Evolutionary conservation across 1,140 invertebrate genomes (phyloP).

Genomic region (Acromyrmex charruanus): DNA sequence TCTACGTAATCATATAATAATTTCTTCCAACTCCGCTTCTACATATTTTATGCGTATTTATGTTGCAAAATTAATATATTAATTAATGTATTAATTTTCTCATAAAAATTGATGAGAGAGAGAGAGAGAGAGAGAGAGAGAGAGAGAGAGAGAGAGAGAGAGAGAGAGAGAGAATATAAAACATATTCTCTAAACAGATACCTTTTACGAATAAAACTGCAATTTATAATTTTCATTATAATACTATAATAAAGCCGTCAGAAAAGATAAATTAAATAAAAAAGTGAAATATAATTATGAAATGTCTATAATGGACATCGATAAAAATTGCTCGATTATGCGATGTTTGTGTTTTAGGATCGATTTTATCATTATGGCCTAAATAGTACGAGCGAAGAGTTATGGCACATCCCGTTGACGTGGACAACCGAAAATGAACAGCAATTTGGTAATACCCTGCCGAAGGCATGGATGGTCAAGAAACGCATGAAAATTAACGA

Average conservation of each 20-base stretch:
- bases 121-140: neutral
- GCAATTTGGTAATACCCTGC: conserved; percentile 56
- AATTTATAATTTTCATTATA: conserved; percentile 19
- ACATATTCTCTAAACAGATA: neutral
- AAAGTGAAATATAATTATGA: conserved; percentile 10
- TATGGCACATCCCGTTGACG: conserved; percentile 71
- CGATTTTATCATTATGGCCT: conserved; percentile 64
- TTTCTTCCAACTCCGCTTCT: neutral
- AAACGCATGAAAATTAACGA: conserved; percentile 69
- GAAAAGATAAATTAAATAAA: conserved; percentile 4
- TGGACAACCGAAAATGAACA: conserved; percentile 68
- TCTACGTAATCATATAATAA: neutral
- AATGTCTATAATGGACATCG: conserved; percentile 6
- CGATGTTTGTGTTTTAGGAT: conserved; percentile 66
- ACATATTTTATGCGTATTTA: neutral
- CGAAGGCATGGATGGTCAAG: conserved; percentile 65
- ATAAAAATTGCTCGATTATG: conserved; percentile 59
- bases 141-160: neutral
- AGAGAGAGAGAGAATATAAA: neutral
- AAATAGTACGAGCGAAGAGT: conserved; percentile 52
- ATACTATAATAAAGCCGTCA: neutral
- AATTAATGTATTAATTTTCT: neutral
- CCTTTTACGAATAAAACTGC: neutral
- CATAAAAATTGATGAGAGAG: neutral
- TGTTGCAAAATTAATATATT: neutral